phyloP scores from a whole-genome alignment of 1,140 invertebrate species.

The Neodiprion virginianus region DNA sequence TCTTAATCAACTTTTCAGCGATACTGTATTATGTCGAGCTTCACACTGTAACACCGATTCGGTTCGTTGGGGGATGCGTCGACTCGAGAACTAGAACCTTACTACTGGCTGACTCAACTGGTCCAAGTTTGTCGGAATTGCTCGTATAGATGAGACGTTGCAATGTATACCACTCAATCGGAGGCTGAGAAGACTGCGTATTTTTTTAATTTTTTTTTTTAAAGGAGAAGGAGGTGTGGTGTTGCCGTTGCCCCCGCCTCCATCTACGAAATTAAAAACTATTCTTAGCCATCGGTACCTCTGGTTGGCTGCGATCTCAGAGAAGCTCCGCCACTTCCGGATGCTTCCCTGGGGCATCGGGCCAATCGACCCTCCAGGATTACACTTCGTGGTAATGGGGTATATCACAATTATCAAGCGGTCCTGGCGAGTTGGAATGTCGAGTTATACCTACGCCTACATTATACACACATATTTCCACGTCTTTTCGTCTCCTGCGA shows the following conservation, averaged over 20 bases:
- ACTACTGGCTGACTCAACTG: neutral
- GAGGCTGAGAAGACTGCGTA: neutral
- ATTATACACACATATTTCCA: too few relatives aligned
- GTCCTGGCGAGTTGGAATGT: too few relatives aligned
- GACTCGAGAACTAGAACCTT: neutral
- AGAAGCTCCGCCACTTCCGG: slow-evolving; percentile 41
- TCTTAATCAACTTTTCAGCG: too few relatives aligned
- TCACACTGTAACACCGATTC: too few relatives aligned
- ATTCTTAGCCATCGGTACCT: slow-evolving; percentile 41
- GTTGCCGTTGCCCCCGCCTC: slow-evolving; percentile 29
- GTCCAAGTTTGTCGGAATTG: neutral
- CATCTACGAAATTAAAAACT: slow-evolving; percentile 45
- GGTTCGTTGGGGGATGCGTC: neutral
- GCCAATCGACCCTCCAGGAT: slow-evolving; percentile 33
- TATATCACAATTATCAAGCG: too few relatives aligned
- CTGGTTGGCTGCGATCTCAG: slow-evolving; percentile 36
- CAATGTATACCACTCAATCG: neutral
- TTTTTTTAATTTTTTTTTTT: slow-evolving; percentile 2
- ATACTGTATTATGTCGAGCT: too few relatives aligned
- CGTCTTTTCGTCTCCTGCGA: too few relatives aligned
- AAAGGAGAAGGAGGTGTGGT: slow-evolving; percentile 34
- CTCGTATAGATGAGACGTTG: neutral
- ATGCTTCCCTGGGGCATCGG: slow-evolving; percentile 5
- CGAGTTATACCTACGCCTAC: too few relatives aligned
- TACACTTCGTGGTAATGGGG: neutral